Conservation (phyloP, 2,113 vertebrate species). For the Phyllostomus hastatus region DNA sequence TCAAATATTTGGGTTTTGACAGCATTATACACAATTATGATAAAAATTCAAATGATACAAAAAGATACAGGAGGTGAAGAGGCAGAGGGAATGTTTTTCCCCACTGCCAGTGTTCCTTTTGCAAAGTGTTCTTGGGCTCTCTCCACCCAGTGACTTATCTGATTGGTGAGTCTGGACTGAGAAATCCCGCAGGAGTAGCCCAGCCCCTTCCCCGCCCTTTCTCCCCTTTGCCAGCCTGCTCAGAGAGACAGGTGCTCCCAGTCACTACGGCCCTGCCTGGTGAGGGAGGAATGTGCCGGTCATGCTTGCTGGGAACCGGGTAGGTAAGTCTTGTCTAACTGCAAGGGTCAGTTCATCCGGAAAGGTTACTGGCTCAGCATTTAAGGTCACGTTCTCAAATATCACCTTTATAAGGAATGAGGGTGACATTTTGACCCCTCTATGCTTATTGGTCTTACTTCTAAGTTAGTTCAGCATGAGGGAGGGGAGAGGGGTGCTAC, state of each 20-base stretch:
- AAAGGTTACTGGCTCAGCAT: background rate
- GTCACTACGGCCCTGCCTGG: background rate
- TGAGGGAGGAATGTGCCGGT: background rate
- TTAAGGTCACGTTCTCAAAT: background rate
- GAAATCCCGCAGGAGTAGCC: background rate
- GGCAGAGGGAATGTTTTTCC: background rate
- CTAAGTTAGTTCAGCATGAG: background rate
- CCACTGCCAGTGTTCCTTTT: background rate
- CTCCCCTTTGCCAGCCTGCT: background rate
- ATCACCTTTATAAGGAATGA: background rate
- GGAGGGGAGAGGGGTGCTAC: background rate
- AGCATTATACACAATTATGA: background rate
- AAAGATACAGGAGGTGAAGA: background rate
- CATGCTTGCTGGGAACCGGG: background rate
- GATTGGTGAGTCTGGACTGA: background rate
- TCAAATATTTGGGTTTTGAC: background rate
- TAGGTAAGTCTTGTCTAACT: background rate
- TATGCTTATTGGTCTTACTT: background rate
- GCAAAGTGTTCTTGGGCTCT: background rate
- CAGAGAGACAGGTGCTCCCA: background rate
- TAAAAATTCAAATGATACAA: background rate
- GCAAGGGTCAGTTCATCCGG: background rate
- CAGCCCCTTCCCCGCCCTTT: background rate
- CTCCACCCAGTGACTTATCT: background rate
- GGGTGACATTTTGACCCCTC: background rate